Base-by-base conservation (phyloP, 1,140 invertebrate genomes). In the Drosophila ohnishii region DNA sequence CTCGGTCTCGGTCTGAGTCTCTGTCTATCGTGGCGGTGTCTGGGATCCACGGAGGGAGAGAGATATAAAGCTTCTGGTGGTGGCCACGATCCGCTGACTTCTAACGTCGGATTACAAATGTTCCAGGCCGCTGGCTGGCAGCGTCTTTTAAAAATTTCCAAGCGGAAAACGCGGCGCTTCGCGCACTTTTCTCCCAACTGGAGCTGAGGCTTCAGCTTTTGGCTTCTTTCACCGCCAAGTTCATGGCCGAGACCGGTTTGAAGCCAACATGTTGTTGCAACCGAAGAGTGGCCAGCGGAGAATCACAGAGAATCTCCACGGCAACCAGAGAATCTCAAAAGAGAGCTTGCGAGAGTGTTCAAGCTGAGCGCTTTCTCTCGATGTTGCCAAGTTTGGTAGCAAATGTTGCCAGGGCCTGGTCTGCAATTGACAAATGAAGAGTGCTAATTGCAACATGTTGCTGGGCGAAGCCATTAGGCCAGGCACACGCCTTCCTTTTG, bases 141-240 rank as follows among this genome's bases (percentile, higher is more conserved):
- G 83, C 90, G 90, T 91, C 90, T 91, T 91, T 90, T 91, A 91
- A 91, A 91, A 91, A 85, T 91, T 91, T 90, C 87, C 76, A 74
- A 73, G 76, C 74, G 77, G 78, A 85, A 85, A 84, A 75, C 70
- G 72, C 70, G 25, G 51, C 45, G 16, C 51, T 58, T 35, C 71
- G 35, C 51, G 57, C 35, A 72, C 69, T 72, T 72, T 72, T 72
- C 69, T 72, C 69, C 69, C 69, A 71, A 40, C 66, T 44, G 25
- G 53, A 56, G 53, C 53, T 25, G 48, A 16, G n/a, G 28, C 30
- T 32, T 30, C n/a, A 50, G 47, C 47, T 50, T 50, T 37, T 25
- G 42, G 40, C 64, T 76, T 77, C 75, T 77, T 77, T 77, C 75
- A 77, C 75, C 75, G 75, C 50, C 75, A 78, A 78, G 75, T 78